These are phyloP conservation scores for Latrodectus hesperus DNA, from an alignment of 2,888 invertebrate genomes.

Conservation along the genomic window DNA sequence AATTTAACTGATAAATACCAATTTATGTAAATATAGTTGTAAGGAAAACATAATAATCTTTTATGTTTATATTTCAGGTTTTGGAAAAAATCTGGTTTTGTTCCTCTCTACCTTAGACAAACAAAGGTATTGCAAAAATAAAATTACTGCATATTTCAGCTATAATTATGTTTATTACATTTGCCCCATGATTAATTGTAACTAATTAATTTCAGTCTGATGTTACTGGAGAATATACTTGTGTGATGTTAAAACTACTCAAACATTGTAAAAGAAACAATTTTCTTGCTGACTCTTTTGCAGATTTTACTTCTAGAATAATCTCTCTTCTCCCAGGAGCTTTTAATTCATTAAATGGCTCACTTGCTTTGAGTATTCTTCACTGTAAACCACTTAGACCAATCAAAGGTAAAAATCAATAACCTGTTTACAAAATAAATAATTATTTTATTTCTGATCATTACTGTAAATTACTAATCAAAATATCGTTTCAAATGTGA, in stretches of 20 bases:
- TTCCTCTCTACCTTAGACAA: conserved; percentile 93
- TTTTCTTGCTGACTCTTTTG: conserved; percentile 70
- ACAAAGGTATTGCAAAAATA: conserved; percentile 73
- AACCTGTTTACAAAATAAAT: too few species aligned
- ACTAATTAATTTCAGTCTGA: conserved; percentile 83
- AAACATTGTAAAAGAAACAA: background rate
- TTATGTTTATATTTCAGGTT: conserved; percentile 76
- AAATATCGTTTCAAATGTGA: too few species aligned
- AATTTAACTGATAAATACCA: too few species aligned
- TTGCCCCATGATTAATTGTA: background rate
- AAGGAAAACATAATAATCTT: too few species aligned
- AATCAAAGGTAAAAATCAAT: conserved; percentile 7
- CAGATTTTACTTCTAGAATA: conserved; percentile 89
- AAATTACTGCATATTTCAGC: conserved; percentile 55
- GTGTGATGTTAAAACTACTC: conserved; percentile 91
- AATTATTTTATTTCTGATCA: too few species aligned
- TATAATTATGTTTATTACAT: background rate
- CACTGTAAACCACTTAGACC: conserved; percentile 36
- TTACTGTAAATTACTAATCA: too few species aligned
- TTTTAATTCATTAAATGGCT: conserved; percentile 85
- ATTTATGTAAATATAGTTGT: too few species aligned
- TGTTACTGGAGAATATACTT: conserved; percentile 97
- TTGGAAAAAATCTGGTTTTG: conserved; percentile 88
- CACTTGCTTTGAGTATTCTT: conserved; percentile 80
- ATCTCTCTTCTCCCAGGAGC: conserved; percentile 83